A percentile compares a stretch with the other conserved stretches of the same genome.
Conservation (phyloP, 1,140 invertebrate species). For the Metopolophium dirhodum region DNA sequence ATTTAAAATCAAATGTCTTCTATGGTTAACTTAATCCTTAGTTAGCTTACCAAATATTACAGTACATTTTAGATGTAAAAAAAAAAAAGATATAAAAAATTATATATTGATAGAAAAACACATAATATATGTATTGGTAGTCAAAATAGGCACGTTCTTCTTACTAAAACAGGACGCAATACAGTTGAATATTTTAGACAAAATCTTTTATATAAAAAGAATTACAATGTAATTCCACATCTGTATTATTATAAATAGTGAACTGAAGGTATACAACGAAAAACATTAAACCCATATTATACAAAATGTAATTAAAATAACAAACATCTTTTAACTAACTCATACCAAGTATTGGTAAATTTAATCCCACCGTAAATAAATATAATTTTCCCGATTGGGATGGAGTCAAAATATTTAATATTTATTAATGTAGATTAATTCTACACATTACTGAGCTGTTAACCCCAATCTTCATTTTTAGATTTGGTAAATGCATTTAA, state of each 20-base stretch:
- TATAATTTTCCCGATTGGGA: background rate
- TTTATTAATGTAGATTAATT: background rate
- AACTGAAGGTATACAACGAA: conserved; percentile 23
- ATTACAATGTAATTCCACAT: background rate
- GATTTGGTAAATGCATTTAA: background rate
- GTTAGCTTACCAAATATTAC: conserved; percentile 20
- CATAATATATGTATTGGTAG: conserved; percentile 47
- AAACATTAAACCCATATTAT: conserved; percentile 43
- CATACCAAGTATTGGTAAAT: conserved; percentile 7
- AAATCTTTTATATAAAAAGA: background rate
- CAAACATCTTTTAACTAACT: conserved; percentile 17
- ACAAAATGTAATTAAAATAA: conserved; percentile 35
- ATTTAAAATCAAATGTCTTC: background rate
- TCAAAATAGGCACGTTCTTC: conserved; percentile 44
- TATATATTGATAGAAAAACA: conserved; percentile 26
- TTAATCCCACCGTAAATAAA: conserved; percentile 11
- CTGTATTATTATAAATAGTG: conserved; percentile 14
- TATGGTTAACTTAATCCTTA: conserved; percentile 29
- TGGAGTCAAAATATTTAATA: background rate
- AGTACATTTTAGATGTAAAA: background rate
- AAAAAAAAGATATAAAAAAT: conserved; percentile 25
- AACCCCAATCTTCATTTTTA: background rate
- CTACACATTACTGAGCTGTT: background rate
- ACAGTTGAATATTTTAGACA: conserved; percentile 32
- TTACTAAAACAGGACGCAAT: conserved; percentile 38